Evolutionary conservation across 2,113 vertebrate genomes (phyloP).

Genomic region (Danionella cerebrum): DNA sequence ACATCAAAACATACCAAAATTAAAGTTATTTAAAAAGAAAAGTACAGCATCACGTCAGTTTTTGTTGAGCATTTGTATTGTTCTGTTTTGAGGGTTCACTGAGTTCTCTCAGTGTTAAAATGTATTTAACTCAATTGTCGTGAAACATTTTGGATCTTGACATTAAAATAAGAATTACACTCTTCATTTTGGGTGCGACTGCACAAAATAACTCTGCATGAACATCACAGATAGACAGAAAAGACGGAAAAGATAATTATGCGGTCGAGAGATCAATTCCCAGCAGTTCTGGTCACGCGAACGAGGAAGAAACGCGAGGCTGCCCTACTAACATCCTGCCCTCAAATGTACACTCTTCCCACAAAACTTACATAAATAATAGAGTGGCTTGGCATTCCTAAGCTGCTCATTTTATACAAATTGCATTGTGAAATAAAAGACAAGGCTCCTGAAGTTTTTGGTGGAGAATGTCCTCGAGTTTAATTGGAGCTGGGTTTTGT

Average conservation of each 20-base stretch:
- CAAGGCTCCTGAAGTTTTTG: conserved; percentile 3
- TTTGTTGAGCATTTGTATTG: too few relatives aligned
- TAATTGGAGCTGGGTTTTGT: conserved; percentile 27
- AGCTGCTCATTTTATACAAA: conserved; percentile 40
- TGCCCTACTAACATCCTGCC: background rate
- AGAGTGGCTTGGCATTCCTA: background rate
- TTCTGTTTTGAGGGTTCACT: too few relatives aligned
- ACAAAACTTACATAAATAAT: conserved; percentile 23
- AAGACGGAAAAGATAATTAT: conserved; percentile 31
- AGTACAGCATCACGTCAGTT: too few relatives aligned
- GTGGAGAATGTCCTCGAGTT: conserved; percentile 10
- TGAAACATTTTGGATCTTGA: background rate
- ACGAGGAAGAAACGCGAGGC: background rate
- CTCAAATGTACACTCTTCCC: conserved; percentile 18
- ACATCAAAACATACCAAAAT: too few relatives aligned
- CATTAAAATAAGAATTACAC: conserved; percentile 8
- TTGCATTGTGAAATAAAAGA: conserved; percentile 34
- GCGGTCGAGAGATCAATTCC: conserved; percentile 33
- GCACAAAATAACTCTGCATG: background rate
- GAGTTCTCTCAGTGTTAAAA: too few relatives aligned
- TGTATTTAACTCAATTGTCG: background rate
- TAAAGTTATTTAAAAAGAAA: too few relatives aligned
- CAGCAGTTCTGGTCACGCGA: conserved; percentile 29
- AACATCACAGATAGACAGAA: conserved; percentile 17
- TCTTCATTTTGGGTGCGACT: background rate